A percentile compares a stretch with the other conserved stretches of the same genome.
Evolutionary conservation across 2,888 invertebrate genomes (phyloP).

Genomic region (Gnatocerus cornutus): DNA sequence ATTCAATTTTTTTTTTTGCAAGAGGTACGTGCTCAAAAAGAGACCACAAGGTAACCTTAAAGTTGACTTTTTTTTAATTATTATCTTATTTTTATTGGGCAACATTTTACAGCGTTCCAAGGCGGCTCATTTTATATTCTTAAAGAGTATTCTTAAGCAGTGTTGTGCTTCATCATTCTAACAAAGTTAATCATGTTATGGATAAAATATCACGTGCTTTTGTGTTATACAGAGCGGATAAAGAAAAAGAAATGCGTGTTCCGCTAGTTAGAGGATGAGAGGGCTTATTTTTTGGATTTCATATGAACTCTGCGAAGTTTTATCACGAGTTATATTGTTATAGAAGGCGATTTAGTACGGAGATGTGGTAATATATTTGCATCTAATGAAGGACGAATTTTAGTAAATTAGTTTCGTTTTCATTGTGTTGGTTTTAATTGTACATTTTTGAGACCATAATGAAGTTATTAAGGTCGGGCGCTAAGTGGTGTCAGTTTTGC

Average conservation of each 20-base stretch:
- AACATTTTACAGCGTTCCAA: background rate
- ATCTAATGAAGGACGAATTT: background rate
- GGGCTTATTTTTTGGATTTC: background rate
- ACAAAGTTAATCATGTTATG: slow-evolving; percentile 14
- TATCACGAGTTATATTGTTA: background rate
- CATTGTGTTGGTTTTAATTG: too few species aligned
- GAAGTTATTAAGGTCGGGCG: too few species aligned
- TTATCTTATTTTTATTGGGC: background rate
- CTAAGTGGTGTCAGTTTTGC: too few species aligned
- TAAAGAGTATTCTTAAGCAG: slow-evolving; percentile 17
- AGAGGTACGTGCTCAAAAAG: background rate
- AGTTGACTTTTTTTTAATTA: slow-evolving; percentile 16
- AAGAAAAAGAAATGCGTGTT: slow-evolving; percentile 21
- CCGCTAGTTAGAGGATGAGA: background rate
- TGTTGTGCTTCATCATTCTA: slow-evolving; percentile 23
- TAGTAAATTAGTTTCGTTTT: too few species aligned
- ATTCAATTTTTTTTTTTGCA: slow-evolving; percentile 18
- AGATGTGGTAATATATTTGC: background rate
- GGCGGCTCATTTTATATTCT: slow-evolving; percentile 14
- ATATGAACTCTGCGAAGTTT: slow-evolving; percentile 3
- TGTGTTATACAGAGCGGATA: slow-evolving; percentile 31
- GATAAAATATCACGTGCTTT: slow-evolving; percentile 12
- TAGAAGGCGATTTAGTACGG: background rate
- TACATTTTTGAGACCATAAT: too few species aligned
- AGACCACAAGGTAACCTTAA: slow-evolving; percentile 28